Percentiles rank a stretch among this genome's conserved stretches.
Evolutionary conservation across 2,888 invertebrate species (phyloP).

Genomic region (Psylliodes chrysocephalus): DNA sequence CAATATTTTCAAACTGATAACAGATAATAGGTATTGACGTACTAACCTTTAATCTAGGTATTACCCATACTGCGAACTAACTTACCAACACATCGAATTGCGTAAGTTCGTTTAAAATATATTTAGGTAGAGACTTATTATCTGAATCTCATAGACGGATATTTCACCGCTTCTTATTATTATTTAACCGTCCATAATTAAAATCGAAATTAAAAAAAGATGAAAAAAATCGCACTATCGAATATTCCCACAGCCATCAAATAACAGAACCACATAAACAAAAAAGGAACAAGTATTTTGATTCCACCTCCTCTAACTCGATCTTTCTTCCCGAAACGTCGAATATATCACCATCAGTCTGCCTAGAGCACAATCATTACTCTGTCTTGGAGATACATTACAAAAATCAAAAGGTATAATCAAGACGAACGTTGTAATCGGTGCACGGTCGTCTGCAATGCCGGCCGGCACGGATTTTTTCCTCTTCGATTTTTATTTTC

Average conservation of each 20-base stretch:
- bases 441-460: constrained; percentile 30
- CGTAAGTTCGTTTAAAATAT: too few species aligned
- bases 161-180: too few species aligned
- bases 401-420: constrained; percentile 63
- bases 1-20: too few species aligned
- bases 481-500: background rate
- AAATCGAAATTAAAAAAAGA: background rate
- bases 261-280: constrained; percentile 6
- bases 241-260: constrained; percentile 24
- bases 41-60: too few species aligned
- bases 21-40: too few species aligned
- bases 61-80: too few species aligned
- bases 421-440: constrained; percentile 58
- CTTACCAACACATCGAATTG: too few species aligned
- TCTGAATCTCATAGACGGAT: too few species aligned
- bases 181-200: too few species aligned
- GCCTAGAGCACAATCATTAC: constrained; percentile 60
- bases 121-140: too few species aligned
- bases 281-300: constrained; percentile 12
- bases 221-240: background rate
- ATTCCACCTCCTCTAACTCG: constrained; percentile 4
- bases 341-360: constrained; percentile 58
- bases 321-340: constrained; percentile 45
- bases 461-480: constrained; percentile 14
- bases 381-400: constrained; percentile 63